These are phyloP conservation scores for Chloroclysta siterata DNA, from an alignment of 2,888 invertebrate species.

Conservation along the genomic window DNA sequence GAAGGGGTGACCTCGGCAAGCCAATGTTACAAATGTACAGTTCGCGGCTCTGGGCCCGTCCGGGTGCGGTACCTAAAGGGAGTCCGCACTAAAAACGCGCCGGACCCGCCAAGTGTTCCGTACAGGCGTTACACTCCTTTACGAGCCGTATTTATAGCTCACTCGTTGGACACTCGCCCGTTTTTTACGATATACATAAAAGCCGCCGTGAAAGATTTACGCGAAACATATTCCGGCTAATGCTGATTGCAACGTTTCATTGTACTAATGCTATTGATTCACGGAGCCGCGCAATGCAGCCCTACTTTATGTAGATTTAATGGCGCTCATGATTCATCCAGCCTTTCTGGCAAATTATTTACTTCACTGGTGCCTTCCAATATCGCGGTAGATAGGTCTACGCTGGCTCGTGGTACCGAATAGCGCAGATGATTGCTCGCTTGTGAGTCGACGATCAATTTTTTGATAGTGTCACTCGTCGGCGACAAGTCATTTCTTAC, in stretches of 20 bases:
- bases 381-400: background rate
- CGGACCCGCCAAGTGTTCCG: constrained; percentile 31
- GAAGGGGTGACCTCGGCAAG: constrained; percentile 1
- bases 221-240: constrained; percentile 81
- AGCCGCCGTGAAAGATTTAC: constrained; percentile 82
- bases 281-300: constrained; percentile 34
- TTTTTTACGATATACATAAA: constrained; percentile 85
- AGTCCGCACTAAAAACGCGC: constrained; percentile 20
- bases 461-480: constrained; percentile 80
- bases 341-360: constrained; percentile 21
- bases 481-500: constrained; percentile 74
- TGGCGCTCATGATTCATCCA: constrained; percentile 19
- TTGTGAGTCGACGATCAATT: constrained; percentile 69
- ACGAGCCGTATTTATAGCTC: constrained; percentile 78
- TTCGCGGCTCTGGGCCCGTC: background rate
- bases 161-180: constrained; percentile 74
- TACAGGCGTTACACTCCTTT: constrained; percentile 53
- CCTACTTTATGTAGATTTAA: constrained; percentile 53
- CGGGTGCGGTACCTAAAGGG: constrained; percentile 19
- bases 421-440: constrained; percentile 33
- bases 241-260: constrained; percentile 72
- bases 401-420: constrained; percentile 4
- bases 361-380: constrained; percentile 1
- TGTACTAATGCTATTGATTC: constrained; percentile 64
- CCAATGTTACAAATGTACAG: constrained; percentile 19